A percentile compares a stretch with the other conserved stretches of the same genome.
These are phyloP conservation scores for Condylura cristata DNA, from an alignment of 2,113 vertebrate species.

Conservation along the genomic window DNA sequence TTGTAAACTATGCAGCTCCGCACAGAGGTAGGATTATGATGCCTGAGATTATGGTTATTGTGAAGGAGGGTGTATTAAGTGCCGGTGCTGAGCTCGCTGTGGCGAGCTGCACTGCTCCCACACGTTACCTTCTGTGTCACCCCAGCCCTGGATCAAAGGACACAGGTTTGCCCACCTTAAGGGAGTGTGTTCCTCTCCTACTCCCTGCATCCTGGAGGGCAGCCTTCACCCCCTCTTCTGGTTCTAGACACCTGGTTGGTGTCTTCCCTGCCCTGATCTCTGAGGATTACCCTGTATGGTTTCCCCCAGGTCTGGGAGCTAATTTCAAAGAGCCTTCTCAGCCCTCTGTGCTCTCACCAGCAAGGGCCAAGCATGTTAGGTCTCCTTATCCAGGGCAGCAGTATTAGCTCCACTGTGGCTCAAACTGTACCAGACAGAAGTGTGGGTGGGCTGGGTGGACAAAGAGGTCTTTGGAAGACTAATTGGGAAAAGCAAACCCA, in stretches of 20 bases:
- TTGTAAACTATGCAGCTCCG: neutral
- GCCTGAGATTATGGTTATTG: neutral
- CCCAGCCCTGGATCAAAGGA: no score
- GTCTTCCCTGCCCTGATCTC: neutral
- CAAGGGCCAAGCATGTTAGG: rapidly evolving
- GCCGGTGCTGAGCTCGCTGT: neutral
- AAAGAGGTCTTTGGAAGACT: neutral
- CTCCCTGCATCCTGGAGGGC: neutral
- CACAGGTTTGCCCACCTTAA: neutral
- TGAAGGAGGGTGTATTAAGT: neutral
- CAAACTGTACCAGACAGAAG: neutral
- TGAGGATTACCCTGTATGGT: neutral
- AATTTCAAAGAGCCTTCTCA: neutral
- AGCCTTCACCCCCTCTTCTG: neutral
- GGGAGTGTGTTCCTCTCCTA: neutral
- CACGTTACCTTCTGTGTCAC: neutral
- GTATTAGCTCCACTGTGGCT: neutral
- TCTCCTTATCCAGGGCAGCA: neutral
- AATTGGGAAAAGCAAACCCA: neutral
- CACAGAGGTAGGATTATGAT: neutral
- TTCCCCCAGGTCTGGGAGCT: neutral
- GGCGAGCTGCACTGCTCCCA: neutral
- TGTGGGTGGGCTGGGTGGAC: neutral
- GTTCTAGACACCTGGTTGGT: neutral
- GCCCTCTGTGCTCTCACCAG: neutral